Conservation (phyloP, 2,797 vertebrate species). For the Eulemur albifrons region DNA sequence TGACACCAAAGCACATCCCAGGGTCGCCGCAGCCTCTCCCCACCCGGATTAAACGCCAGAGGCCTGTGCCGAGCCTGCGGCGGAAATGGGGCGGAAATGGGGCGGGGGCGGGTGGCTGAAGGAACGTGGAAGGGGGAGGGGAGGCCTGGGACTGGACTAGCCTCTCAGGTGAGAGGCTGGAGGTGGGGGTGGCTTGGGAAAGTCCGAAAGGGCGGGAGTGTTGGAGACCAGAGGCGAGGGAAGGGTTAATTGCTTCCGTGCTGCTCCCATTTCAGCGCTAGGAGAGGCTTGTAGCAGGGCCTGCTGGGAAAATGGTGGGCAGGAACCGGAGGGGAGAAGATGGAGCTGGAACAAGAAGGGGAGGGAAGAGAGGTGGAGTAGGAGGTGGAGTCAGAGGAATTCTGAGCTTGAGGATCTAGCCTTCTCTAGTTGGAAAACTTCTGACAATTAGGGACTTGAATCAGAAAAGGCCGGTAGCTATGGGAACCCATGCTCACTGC, state of each 20-base stretch:
- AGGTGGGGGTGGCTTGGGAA: background rate
- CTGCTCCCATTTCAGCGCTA: constrained; percentile 51
- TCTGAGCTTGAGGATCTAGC: background rate
- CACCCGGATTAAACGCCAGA: background rate
- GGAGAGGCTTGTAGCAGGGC: constrained; percentile 60
- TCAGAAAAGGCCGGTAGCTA: background rate
- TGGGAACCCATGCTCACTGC: background rate
- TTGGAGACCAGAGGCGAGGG: background rate
- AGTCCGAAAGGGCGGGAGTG: constrained; percentile 41
- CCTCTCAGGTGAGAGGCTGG: constrained; percentile 11
- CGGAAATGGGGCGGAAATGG: background rate
- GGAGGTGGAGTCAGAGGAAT: constrained; percentile 63
- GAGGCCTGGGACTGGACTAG: background rate
- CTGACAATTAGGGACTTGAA: background rate
- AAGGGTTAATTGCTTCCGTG: constrained; percentile 66
- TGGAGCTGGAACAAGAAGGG: constrained; percentile 53
- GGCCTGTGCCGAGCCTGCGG: background rate
- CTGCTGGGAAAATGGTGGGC: constrained; percentile 78
- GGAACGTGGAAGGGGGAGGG: background rate
- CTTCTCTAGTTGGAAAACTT: constrained; percentile 64
- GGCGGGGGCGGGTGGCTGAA: background rate
- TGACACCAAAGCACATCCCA: constrained; percentile 4
- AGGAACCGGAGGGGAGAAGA: constrained; percentile 63
- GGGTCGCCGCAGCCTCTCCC: background rate
- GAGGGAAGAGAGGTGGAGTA: constrained; percentile 33